Base-by-base conservation (phyloP, 2,113 vertebrate genomes). In the Leucoraja erinaceus region DNA sequence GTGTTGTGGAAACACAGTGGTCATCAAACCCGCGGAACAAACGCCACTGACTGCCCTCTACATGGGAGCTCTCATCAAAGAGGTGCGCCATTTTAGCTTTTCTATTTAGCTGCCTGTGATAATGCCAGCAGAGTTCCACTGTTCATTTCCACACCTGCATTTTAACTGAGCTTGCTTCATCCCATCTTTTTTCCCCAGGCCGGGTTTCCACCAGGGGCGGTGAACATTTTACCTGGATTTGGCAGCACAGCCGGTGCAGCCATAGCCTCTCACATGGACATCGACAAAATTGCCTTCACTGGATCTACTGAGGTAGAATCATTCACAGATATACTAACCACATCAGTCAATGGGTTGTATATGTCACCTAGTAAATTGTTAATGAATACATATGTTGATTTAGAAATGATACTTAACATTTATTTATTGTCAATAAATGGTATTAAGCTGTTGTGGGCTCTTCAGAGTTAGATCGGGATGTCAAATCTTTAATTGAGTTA, bases 221-320 rank as follows among this genome's bases (percentile, higher is more conserved):
- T 99, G 96, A 99, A 99, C 97, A 99, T 99, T 97, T 97, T 99
- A 96, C 98, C 99, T 94, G 99, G 99, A 96, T 99, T 96, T 70
- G 99, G 99, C 95, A 98, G 98, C 95, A 98, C 98, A 20, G 98
- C 97, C 92, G 99, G 99, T 94, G 98, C 98, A 90, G 97, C 98
- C 6, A 99, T 99, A 93, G 97, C 98, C 88, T 98, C 97, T 81
- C 99, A 99, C 75, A 94, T 97, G 96, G 98, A 98, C 96, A 98
- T 99, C 94, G 98, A 99, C 96, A 99, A 99, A 97, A 98, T 99
- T 94, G 98, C 98, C 12, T 99, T 99, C 95, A 99, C 99, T 66
- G 99, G 99, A 94, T 99, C 99, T 88, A 99, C 98, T 1, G 95
- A 99, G 98, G 99, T 99, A 97, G 95, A 14, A 11, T 8, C 22